Percentiles rank a stretch among this genome's conserved stretches.
Evolutionary conservation across 2,113 vertebrate species (phyloP).

Genomic region (Merops nubicus): DNA sequence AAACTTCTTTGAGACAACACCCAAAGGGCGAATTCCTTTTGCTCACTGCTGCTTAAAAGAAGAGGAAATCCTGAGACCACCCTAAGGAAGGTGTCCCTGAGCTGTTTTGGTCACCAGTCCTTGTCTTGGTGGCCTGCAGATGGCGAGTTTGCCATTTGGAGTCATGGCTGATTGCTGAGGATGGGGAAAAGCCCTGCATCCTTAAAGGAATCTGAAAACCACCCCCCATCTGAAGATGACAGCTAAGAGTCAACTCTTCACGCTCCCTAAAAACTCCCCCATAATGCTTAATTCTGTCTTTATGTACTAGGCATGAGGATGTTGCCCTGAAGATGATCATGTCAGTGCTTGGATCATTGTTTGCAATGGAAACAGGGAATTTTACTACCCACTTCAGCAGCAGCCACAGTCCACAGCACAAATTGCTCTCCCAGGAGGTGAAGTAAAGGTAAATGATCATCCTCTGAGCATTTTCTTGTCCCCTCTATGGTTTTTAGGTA

Average conservation of each 20-base stretch:
- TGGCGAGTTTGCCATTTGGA: constrained; percentile 48
- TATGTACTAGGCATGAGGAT: not conserved
- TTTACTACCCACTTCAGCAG: not conserved
- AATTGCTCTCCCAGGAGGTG: not conserved
- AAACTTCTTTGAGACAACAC: not conserved
- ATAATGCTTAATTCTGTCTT: not conserved
- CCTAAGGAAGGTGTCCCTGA: not conserved
- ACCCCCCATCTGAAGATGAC: not conserved
- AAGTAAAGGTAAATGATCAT: not conserved
- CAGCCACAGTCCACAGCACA: not conserved
- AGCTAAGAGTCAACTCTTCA: not conserved
- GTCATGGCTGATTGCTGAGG: not conserved
- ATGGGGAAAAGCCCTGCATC: not conserved
- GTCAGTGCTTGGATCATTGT: not conserved
- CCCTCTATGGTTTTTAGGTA: not conserved
- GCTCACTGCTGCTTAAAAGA: not conserved
- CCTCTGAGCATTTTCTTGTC: not conserved
- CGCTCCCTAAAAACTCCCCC: not conserved
- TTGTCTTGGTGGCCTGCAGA: constrained; percentile 26
- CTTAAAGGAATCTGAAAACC: not conserved
- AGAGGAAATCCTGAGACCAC: not conserved
- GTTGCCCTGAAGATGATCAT: not conserved
- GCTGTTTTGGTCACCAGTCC: not conserved
- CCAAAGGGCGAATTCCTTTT: not conserved
- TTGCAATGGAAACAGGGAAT: not conserved